Percentiles rank a stretch among this genome's conserved stretches.
Evolutionary conservation across 2,113 vertebrate species (phyloP).

Genomic region (Penelope pileata): DNA sequence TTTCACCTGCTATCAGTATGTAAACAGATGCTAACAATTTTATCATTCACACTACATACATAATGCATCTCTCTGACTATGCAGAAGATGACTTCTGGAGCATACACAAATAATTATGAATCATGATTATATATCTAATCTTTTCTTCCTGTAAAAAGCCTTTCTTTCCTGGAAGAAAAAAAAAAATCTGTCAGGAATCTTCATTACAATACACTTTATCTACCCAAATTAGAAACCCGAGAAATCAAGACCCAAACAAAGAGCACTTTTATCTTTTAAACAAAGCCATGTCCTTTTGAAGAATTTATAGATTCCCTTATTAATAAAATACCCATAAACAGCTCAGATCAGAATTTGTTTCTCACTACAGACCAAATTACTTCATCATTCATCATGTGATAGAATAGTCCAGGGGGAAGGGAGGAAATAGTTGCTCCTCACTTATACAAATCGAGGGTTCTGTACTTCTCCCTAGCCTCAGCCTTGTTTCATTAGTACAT

Average conservation of each 20-base stretch:
- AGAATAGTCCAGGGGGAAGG: background rate
- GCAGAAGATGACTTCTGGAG: conserved; percentile 1
- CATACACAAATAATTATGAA: conserved; percentile 22
- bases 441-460: background rate
- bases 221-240: background rate
- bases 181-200: background rate
- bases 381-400: background rate
- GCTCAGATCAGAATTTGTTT: background rate
- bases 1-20: conserved; percentile 44
- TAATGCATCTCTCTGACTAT: conserved; percentile 22
- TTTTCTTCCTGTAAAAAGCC: background rate
- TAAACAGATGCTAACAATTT: conserved; percentile 57
- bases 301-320: background rate
- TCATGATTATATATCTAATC: conserved; percentile 8
- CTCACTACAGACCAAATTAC: conserved; percentile 4
- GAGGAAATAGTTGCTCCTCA: background rate
- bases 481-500: background rate
- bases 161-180: background rate
- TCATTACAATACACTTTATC: background rate
- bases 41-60: conserved; percentile 12
- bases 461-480: background rate
- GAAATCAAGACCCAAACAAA: background rate
- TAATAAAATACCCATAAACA: background rate
- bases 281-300: background rate
- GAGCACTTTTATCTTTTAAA: background rate